Conservation (phyloP, 2,113 vertebrate genomes). For the Dunckerocampus dactyliophorus region DNA sequence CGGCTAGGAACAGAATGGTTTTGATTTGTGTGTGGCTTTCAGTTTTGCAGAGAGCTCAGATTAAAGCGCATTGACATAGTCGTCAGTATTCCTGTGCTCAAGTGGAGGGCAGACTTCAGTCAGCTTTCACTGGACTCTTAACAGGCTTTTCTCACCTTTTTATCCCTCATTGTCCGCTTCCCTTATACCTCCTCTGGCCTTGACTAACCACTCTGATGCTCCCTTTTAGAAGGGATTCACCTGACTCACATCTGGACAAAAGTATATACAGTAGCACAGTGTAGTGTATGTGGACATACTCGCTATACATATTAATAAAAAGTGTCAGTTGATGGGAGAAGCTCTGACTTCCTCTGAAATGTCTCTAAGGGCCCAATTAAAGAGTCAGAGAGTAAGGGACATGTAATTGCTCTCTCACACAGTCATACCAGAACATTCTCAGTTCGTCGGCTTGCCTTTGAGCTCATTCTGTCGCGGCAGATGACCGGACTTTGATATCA, state of each 20-base stretch:
- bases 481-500: slow-evolving; percentile 25
- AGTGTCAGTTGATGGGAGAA: slow-evolving; percentile 34
- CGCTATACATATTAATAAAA: background rate
- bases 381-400: slow-evolving; percentile 29
- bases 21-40: slow-evolving; percentile 9
- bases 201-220: slow-evolving; percentile 19
- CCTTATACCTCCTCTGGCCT: slow-evolving; percentile 28
- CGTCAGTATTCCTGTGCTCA: slow-evolving; percentile 39
- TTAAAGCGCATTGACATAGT: slow-evolving; percentile 33
- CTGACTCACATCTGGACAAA: too few relatives aligned
- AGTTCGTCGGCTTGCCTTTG: background rate
- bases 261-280: too few relatives aligned
- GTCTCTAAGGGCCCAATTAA: slow-evolving; percentile 59
- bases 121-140: slow-evolving; percentile 40
- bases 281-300: too few relatives aligned
- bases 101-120: slow-evolving; percentile 38
- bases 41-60: slow-evolving; percentile 29
- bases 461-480: slow-evolving; percentile 19
- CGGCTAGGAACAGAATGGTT: too few relatives aligned
- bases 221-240: background rate
- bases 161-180: slow-evolving; percentile 49
- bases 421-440: slow-evolving; percentile 10
- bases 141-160: slow-evolving; percentile 55
- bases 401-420: slow-evolving; percentile 24
- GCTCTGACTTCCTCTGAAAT: slow-evolving; percentile 53